Percentiles rank a stretch among this genome's conserved stretches.
These are phyloP conservation scores for Anguilla japonica DNA, from an alignment of 2,113 vertebrate species.

Conservation along the genomic window DNA sequence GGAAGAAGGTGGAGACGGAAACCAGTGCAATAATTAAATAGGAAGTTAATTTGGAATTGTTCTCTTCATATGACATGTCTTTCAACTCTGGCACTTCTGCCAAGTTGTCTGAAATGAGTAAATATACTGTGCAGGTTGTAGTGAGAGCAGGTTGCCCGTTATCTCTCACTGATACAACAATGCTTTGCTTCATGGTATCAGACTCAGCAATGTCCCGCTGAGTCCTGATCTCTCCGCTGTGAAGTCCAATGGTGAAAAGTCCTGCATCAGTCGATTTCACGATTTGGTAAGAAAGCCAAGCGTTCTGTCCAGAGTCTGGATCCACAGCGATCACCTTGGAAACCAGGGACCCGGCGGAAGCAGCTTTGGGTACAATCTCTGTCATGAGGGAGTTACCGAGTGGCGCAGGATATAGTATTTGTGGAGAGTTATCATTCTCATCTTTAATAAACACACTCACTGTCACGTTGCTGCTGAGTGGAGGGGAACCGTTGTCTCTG, in stretches of 20 bases:
- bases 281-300: constrained; percentile 66
- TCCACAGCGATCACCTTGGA: constrained; percentile 76
- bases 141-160: constrained; percentile 62
- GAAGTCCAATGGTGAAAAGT: constrained; percentile 48
- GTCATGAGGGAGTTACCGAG: constrained; percentile 61
- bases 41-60: constrained; percentile 37
- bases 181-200: constrained; percentile 49
- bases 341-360: constrained; percentile 73
- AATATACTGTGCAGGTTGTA: constrained; percentile 46
- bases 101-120: constrained; percentile 47
- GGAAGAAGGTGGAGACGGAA: constrained; percentile 40
- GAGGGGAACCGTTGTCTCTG: constrained; percentile 67
- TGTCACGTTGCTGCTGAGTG: constrained; percentile 66
- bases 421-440: constrained; percentile 69
- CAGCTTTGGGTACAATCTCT: constrained; percentile 70
- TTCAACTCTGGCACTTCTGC: constrained; percentile 47
- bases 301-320: constrained; percentile 66
- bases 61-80: constrained; percentile 40
- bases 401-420: constrained; percentile 63
- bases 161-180: constrained; percentile 60
- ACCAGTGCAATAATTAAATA: constrained; percentile 46
- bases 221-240: constrained; percentile 54
- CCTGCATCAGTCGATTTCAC: constrained; percentile 58
- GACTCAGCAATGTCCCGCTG: constrained; percentile 51
- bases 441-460: constrained; percentile 66